Evolutionary conservation across 2,888 invertebrate species (phyloP).

Genomic region (Polydrusus pterygomalis): DNA sequence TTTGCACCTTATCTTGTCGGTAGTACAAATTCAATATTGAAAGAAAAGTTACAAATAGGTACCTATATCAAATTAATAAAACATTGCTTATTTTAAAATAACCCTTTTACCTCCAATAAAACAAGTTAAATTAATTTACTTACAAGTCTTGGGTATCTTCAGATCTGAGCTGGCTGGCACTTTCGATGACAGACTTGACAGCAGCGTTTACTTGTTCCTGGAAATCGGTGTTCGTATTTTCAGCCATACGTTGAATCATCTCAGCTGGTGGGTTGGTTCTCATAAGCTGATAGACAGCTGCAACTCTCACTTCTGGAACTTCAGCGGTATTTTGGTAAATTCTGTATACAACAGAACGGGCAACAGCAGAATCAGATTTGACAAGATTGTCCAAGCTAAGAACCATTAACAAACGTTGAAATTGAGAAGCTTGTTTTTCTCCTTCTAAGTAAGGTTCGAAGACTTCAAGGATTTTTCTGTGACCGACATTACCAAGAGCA

Average conservation of each 20-base stretch:
- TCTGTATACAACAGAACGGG: conserved; percentile 77
- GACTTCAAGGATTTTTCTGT: conserved; percentile 76
- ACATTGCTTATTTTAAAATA: too few species aligned
- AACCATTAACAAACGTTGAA: conserved; percentile 80
- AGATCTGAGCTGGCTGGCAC: conserved; percentile 73
- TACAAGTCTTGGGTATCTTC: conserved; percentile 56
- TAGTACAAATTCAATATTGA: too few species aligned
- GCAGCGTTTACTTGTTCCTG: conserved; percentile 79
- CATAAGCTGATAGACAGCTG: conserved; percentile 79
- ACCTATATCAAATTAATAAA: too few species aligned
- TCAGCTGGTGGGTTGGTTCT: conserved; percentile 75
- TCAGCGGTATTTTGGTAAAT: conserved; percentile 81
- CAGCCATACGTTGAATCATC: conserved; percentile 83
- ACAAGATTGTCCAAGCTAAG: conserved; percentile 75
- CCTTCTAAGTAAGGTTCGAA: conserved; percentile 84
- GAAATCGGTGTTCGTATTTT: conserved; percentile 79
- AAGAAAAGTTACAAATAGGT: too few species aligned
- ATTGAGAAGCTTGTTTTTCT: conserved; percentile 74
- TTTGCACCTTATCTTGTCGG: too few species aligned
- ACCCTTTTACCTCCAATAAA: too few species aligned
- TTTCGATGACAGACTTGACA: conserved; percentile 78
- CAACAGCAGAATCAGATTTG: conserved; percentile 73
- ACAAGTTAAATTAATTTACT: conserved; percentile 46
- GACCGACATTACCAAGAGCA: conserved; percentile 80
- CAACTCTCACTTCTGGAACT: conserved; percentile 78